phyloP scores from a whole-genome alignment of 1,140 invertebrate species.

The Pseudachorutes palmiensis region DNA sequence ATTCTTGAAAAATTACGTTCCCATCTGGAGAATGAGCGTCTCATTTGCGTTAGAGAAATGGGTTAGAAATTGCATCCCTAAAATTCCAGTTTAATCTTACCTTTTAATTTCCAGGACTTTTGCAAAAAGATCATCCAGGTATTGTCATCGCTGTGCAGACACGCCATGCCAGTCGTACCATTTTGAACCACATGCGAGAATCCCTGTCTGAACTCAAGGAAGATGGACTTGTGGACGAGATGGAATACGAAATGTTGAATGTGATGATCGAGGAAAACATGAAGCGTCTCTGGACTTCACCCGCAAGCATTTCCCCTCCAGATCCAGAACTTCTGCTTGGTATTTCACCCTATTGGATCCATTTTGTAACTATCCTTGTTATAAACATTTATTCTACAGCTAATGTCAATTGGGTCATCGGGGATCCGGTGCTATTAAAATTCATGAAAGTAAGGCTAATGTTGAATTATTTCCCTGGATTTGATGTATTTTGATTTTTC shows the following conservation, averaged over 20 bases:
- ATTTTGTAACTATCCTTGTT: neutral
- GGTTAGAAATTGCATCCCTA: conserved; percentile 14
- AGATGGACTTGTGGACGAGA: conserved; percentile 40
- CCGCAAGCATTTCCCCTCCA: conserved; percentile 20
- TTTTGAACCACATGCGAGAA: conserved; percentile 45
- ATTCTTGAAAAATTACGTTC: conserved; percentile 22
- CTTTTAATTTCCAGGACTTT: conserved; percentile 16
- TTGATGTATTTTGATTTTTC: neutral
- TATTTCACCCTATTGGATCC: neutral
- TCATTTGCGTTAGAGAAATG: conserved; percentile 26
- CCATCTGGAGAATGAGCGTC: conserved; percentile 23
- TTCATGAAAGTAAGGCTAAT: conserved; percentile 11
- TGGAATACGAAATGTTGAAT: conserved; percentile 24
- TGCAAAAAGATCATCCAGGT: conserved; percentile 45
- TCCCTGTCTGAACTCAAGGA: conserved; percentile 42
- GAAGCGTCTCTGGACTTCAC: conserved; percentile 35
- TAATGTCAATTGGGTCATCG: conserved; percentile 27
- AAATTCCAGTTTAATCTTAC: neutral
- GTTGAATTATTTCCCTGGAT: neutral
- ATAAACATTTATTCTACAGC: conserved; percentile 14
- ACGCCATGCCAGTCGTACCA: conserved; percentile 44
- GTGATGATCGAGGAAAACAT: conserved; percentile 31
- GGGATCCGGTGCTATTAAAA: neutral
- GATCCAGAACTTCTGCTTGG: conserved; percentile 1
- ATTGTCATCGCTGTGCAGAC: conserved; percentile 47